These are phyloP conservation scores for Conops quadrifasciatus DNA, from an alignment of 2,888 invertebrate species.

Conservation along the genomic window DNA sequence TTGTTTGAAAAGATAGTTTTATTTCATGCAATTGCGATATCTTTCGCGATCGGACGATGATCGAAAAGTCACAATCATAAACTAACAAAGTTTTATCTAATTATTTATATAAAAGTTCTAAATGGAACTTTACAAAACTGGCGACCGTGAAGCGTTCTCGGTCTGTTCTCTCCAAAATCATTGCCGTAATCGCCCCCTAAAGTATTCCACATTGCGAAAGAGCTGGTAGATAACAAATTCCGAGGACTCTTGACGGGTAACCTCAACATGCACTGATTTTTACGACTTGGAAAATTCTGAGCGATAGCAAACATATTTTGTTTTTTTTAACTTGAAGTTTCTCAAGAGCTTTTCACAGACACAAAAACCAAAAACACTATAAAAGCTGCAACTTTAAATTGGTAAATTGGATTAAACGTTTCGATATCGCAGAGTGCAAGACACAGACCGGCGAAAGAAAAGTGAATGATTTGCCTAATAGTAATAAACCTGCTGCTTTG, in stretches of 20 bases:
- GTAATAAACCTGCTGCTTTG: background rate
- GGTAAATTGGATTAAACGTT: background rate
- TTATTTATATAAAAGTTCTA: too few relatives aligned
- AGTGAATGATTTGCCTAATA: background rate
- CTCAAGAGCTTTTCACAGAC: background rate
- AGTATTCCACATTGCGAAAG: too few relatives aligned
- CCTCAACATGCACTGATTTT: constrained; percentile 29
- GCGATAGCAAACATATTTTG: constrained; percentile 20
- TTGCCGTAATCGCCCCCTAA: too few relatives aligned
- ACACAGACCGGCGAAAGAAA: background rate
- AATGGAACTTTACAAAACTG: too few relatives aligned
- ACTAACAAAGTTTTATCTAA: too few relatives aligned
- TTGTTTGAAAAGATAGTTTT: too few relatives aligned
- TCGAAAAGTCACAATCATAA: too few relatives aligned
- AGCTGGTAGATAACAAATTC: background rate
- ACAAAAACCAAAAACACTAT: background rate
- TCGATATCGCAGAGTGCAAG: background rate
- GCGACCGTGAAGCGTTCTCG: too few relatives aligned
- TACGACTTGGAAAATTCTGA: constrained; percentile 16
- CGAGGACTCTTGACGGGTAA: background rate
- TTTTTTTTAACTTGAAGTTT: constrained; percentile 19
- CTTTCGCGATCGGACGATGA: too few relatives aligned
- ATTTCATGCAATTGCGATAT: too few relatives aligned
- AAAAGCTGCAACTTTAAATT: background rate
- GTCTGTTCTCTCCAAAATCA: too few relatives aligned